Percentiles rank a stretch among this genome's conserved stretches.
Evolutionary conservation across 2,113 vertebrate species (phyloP).

Genomic region (Syngnathoides biaculeatus): DNA sequence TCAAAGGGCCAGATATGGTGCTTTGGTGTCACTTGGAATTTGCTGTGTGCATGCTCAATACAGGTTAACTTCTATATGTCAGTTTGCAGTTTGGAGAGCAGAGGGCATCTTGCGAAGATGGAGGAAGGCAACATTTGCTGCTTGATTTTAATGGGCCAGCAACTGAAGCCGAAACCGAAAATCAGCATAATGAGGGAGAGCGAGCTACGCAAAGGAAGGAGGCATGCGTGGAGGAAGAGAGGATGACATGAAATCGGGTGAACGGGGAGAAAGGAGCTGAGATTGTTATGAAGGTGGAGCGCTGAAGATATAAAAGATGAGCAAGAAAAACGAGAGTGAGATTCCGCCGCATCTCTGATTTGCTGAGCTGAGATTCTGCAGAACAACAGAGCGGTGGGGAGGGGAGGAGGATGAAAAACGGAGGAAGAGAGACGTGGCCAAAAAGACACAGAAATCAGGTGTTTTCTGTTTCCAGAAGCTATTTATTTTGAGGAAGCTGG

Average conservation of each 20-base stretch:
- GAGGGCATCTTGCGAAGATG: constrained; percentile 57
- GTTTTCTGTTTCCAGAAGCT: constrained; percentile 47
- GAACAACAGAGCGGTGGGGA: constrained; percentile 52
- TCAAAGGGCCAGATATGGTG: constrained; percentile 37
- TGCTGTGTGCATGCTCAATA: constrained; percentile 15
- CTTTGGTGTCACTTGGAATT: constrained; percentile 40
- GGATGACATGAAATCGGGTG: constrained; percentile 37
- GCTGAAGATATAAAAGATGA: constrained; percentile 26
- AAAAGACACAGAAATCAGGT: constrained; percentile 27
- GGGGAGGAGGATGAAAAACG: constrained; percentile 49
- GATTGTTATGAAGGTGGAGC: constrained; percentile 8
- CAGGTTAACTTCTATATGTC: constrained; percentile 23
- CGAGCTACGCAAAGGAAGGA: constrained; percentile 44
- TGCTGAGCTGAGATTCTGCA: constrained; percentile 66
- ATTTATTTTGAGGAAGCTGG: constrained; percentile 56
- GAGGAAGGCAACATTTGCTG: constrained; percentile 43
- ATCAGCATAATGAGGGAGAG: constrained; percentile 71
- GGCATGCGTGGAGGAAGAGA: constrained; percentile 9
- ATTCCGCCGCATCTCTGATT: constrained; percentile 64
- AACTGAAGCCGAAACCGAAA: constrained; percentile 65
- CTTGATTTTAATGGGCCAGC: constrained; percentile 64
- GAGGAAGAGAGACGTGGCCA: constrained; percentile 38
- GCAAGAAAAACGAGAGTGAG: constrained; percentile 38
- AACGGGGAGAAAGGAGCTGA: constrained; percentile 4
- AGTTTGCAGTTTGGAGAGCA: constrained; percentile 47